Conservation (phyloP, 1,140 invertebrate species). For the Gryon sp. region DNA sequence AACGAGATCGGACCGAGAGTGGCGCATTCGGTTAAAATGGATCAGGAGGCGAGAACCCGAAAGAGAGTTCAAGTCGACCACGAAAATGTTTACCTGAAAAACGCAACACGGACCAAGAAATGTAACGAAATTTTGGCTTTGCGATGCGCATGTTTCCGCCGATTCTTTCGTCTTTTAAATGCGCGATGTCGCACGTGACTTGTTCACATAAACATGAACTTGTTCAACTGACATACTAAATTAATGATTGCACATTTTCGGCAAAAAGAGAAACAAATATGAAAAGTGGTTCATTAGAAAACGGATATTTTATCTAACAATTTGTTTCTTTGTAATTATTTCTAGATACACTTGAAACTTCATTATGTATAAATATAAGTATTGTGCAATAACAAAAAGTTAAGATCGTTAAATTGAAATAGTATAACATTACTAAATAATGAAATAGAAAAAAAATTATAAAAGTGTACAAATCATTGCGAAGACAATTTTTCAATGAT, state of each 20-base stretch:
- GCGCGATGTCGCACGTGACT: slow-evolving; percentile 38
- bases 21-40: slow-evolving; percentile 74
- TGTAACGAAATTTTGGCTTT: slow-evolving; percentile 23
- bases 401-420: too few species aligned
- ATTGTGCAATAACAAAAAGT: too few species aligned
- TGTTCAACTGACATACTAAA: slow-evolving; percentile 12
- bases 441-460: too few species aligned
- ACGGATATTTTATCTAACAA: neutral
- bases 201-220: slow-evolving; percentile 26
- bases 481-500: too few species aligned
- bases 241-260: slow-evolving; percentile 1
- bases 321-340: neutral
- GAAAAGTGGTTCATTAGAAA: slow-evolving; percentile 3
- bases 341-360: too few species aligned
- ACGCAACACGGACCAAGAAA: slow-evolving; percentile 23
- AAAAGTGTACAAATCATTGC: too few species aligned
- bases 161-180: slow-evolving; percentile 21
- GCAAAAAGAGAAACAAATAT: slow-evolving; percentile 5
- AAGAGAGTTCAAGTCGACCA: slow-evolving; percentile 27
- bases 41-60: slow-evolving; percentile 71
- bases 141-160: slow-evolving; percentile 13
- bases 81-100: slow-evolving; percentile 42
- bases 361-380: too few species aligned
- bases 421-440: too few species aligned
- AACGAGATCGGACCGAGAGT: slow-evolving; percentile 67